These are phyloP conservation scores for Pogona vitticeps DNA, from an alignment of 2,113 vertebrate species.

Conservation along the genomic window DNA sequence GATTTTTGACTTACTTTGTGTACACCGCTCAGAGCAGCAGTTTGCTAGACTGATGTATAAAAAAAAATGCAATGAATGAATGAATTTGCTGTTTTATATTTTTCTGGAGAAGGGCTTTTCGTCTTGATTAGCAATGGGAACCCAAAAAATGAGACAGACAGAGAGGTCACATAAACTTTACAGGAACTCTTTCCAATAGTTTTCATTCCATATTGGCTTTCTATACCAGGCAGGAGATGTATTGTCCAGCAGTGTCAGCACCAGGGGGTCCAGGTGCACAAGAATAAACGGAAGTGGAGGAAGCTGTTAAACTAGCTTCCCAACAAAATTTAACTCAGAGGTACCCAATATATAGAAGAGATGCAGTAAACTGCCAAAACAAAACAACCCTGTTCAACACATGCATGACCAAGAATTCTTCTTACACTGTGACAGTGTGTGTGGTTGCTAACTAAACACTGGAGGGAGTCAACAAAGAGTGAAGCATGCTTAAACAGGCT, in stretches of 20 bases:
- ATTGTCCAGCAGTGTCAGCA: not conserved
- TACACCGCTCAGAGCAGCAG: too few relatives aligned
- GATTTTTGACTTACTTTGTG: too few relatives aligned
- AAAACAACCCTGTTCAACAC: not conserved
- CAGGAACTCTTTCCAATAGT: not conserved
- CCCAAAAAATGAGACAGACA: too few relatives aligned
- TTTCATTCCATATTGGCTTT: not conserved
- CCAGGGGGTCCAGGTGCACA: fast-evolving
- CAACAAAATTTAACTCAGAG: not conserved
- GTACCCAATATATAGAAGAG: not conserved
- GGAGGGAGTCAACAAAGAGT: not conserved
- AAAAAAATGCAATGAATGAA: too few relatives aligned
- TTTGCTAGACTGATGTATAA: too few relatives aligned
- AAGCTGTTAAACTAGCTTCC: not conserved
- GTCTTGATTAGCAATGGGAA: too few relatives aligned
- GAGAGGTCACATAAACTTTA: too few relatives aligned
- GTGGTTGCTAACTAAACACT: not conserved
- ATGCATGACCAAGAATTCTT: not conserved
- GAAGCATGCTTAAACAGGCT: not conserved
- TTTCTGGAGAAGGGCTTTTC: too few relatives aligned
- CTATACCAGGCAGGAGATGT: not conserved
- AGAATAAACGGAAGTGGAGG: not conserved
- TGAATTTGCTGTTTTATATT: too few relatives aligned
- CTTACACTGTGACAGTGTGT: not conserved
- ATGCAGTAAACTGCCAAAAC: not conserved